Base-by-base conservation (phyloP, 2,888 invertebrate species). In the Lamproptera curius region DNA sequence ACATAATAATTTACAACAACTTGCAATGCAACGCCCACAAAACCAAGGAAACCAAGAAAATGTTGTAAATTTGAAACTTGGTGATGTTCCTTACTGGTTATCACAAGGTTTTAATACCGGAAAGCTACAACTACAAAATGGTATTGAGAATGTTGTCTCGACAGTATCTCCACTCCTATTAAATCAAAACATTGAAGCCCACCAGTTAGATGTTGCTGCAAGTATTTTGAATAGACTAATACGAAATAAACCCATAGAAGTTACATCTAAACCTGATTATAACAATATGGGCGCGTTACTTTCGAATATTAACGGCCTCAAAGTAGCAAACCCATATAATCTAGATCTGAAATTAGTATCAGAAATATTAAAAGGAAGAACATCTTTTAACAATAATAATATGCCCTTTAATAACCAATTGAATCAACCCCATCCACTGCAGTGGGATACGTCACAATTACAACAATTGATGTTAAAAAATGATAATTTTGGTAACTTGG, bases 281-380 rank as follows among this genome's bases (percentile, higher is more conserved):
- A 79, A 85, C 42, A 44, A 79, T 61, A 53, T 59, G 11, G 58
- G 57, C n/a, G 65, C 65, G 33, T 54, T 70, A 39, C 17, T 88
- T 37, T 76, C 88, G 2, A 86, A 77, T 1, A 82, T 89, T 15
- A 86, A 89, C 59, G 89, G 88, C 2, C 79, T 85, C 50, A 81
- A 82, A 71, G 81, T 89, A n/a, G 80, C 80, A 1, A 89, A 89
- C 55, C 89, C 89, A 10, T 89, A 79, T 50, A 89, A 89, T 57
- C 71, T 89, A 8, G 88, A 89, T 59, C 60, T 89, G 2, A 86
- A 84, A 64, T 58, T 88, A 34, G 82, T 88, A 1, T 78, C 85
- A 17, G 88, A 88, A 45, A 79, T 88, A 73, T 65, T 89, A 41
- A 87, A 79, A 68, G 84, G 85, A 14, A 88, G 84, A 62, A 55